Percentiles rank a stretch among this genome's conserved stretches.
Evolutionary conservation across 2,888 invertebrate species (phyloP).

Genomic region (Platycheirus rosarum): DNA sequence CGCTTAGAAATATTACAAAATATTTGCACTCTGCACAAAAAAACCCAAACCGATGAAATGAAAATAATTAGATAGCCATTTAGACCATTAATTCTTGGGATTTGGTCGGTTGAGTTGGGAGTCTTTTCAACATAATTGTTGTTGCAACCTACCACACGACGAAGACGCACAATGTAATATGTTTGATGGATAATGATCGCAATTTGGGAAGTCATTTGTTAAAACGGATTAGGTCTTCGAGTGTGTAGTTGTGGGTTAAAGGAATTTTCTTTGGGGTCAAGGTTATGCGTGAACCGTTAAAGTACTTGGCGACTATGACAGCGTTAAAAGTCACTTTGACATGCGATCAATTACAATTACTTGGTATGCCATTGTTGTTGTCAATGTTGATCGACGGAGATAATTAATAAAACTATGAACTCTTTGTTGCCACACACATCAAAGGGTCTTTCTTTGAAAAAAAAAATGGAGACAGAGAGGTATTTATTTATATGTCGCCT

Average conservation of each 20-base stretch:
- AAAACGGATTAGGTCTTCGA: background rate
- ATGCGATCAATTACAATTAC: slow-evolving; percentile 33
- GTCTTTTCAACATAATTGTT: slow-evolving; percentile 41
- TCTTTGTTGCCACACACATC: slow-evolving; percentile 56
- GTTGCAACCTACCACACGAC: slow-evolving; percentile 39
- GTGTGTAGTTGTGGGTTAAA: too few relatives aligned
- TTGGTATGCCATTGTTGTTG: too few relatives aligned
- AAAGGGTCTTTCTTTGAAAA: slow-evolving; percentile 11
- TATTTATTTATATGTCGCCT: background rate
- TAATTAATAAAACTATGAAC: slow-evolving; percentile 57
- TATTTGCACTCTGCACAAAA: slow-evolving; percentile 62
- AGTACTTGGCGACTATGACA: slow-evolving; percentile 3
- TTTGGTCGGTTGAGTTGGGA: slow-evolving; percentile 26
- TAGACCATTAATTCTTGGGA: slow-evolving; percentile 34
- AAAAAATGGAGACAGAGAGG: background rate
- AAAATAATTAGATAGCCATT: slow-evolving; percentile 40
- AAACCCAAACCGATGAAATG: slow-evolving; percentile 38
- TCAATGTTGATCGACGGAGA: slow-evolving; percentile 20
- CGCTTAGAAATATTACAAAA: slow-evolving; percentile 44
- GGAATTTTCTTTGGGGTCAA: slow-evolving; percentile 65
- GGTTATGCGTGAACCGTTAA: slow-evolving; percentile 49
- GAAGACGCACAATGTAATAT: slow-evolving; percentile 20
- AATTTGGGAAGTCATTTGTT: slow-evolving; percentile 38
- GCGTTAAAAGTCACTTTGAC: slow-evolving; percentile 31
- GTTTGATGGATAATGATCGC: slow-evolving; percentile 17